These are phyloP conservation scores for Hydrozoanthus gracilis DNA, from an alignment of 92 coral and sea anemone species.

Conservation along the genomic window DNA sequence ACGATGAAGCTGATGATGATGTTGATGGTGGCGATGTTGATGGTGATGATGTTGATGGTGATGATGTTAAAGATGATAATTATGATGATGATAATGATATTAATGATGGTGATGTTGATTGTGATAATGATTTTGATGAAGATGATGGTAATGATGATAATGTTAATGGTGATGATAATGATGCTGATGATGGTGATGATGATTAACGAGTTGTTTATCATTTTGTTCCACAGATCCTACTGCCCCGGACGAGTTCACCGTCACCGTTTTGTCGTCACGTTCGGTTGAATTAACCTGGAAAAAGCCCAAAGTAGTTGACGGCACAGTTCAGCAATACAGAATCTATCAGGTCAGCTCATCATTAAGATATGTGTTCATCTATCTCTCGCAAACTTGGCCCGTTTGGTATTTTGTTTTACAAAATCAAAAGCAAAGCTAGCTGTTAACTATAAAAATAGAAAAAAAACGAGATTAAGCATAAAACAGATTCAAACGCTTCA, in stretches of 20 bases:
- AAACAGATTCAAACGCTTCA: too few species aligned
- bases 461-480: background rate
- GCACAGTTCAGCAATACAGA: background rate
- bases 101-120: too few species aligned
- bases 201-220: background rate
- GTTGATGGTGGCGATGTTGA: too few species aligned
- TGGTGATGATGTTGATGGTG: too few species aligned
- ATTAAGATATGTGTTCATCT: background rate
- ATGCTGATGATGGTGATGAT: too few species aligned
- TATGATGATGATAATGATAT: too few species aligned
- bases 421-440: background rate
- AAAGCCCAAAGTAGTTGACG: conserved; percentile 17
- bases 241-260: conserved; percentile 24
- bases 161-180: too few species aligned
- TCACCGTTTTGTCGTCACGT: background rate
- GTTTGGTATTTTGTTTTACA: background rate
- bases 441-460: too few species aligned
- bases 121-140: too few species aligned
- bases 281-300: conserved; percentile 26
- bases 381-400: background rate
- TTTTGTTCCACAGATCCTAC: conserved; percentile 12
- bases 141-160: too few species aligned
- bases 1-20: too few species aligned
- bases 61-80: too few species aligned
- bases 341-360: conserved; percentile 18